A percentile compares a stretch with the other conserved stretches of the same genome.
These are phyloP conservation scores for Decapterus maruadsi DNA, from an alignment of 2,797 vertebrate species.

Conservation along the genomic window DNA sequence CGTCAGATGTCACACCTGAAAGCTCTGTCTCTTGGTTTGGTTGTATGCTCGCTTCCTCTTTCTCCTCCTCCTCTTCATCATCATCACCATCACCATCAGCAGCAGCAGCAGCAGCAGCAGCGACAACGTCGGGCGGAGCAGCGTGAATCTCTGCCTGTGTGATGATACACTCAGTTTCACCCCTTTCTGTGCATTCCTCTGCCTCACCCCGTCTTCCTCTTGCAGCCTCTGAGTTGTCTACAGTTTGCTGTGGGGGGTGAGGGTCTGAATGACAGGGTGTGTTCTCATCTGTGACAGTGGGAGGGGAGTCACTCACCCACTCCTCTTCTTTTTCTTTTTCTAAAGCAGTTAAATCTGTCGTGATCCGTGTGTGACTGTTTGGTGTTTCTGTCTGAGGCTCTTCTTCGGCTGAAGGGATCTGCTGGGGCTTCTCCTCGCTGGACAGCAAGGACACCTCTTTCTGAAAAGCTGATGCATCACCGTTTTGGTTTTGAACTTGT, in stretches of 20 bases:
- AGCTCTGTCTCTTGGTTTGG: slow-evolving; percentile 33
- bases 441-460: not conserved
- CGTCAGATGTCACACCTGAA: slow-evolving; percentile 33
- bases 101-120: not conserved
- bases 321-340: slow-evolving; percentile 20
- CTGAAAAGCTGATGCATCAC: slow-evolving; percentile 9
- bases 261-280: slow-evolving; percentile 4
- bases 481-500: slow-evolving; percentile 18
- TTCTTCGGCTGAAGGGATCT: slow-evolving; percentile 19
- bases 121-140: not conserved
- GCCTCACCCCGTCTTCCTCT: slow-evolving; percentile 22
- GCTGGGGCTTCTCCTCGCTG: slow-evolving; percentile 10
- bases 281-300: slow-evolving; percentile 8
- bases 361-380: slow-evolving; percentile 21
- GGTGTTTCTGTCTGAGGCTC: slow-evolving; percentile 19
- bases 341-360: slow-evolving; percentile 7
- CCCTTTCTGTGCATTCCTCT: slow-evolving; percentile 4
- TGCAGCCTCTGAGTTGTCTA: slow-evolving; percentile 8
- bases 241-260: not conserved
- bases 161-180: not conserved
- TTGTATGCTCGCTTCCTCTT: slow-evolving; percentile 8
- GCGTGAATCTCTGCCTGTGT: slow-evolving; percentile 11
- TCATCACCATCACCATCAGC: slow-evolving; percentile 26
- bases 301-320: slow-evolving; percentile 2
- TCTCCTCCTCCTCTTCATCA: slow-evolving; percentile 12